A percentile compares a stretch with the other conserved stretches of the same genome.
These are phyloP conservation scores for Salminus brasiliensis DNA, from an alignment of 2,113 vertebrate genomes.

Conservation along the genomic window DNA sequence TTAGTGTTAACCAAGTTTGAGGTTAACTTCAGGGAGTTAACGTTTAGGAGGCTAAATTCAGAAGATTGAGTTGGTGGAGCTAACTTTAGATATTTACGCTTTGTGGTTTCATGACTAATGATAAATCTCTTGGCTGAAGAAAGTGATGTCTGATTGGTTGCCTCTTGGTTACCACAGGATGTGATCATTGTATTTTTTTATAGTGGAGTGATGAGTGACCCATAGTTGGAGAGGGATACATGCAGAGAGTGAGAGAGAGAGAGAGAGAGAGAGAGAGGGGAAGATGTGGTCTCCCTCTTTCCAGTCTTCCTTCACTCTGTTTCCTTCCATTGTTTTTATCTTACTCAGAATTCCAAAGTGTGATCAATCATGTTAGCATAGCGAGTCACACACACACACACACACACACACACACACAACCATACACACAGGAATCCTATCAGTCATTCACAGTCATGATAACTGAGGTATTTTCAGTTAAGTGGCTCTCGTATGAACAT, in stretches of 20 bases:
- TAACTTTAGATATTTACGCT: no score
- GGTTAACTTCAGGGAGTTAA: no score
- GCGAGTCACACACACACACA: constrained; percentile 8
- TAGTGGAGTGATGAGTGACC: not conserved
- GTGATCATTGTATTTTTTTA: constrained; percentile 9
- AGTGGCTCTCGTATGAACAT: not conserved
- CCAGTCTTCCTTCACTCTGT: constrained; percentile 22
- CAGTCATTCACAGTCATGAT: not conserved
- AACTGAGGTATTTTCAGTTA: not conserved
- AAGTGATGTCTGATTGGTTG: constrained; percentile 2
- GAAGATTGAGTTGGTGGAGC: no score
- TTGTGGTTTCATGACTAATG: no score
- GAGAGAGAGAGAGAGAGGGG: not conserved
- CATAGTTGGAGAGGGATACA: not conserved
- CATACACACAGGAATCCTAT: not conserved
- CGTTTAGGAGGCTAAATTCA: no score
- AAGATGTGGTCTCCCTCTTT: not conserved
- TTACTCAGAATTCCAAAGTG: constrained; percentile 40
- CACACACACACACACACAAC: constrained; percentile 3
- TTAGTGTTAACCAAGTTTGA: no score
- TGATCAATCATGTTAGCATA: constrained; percentile 44
- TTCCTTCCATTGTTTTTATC: constrained; percentile 54
- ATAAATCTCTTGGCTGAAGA: not conserved
- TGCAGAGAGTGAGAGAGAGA: not conserved
- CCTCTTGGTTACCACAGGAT: constrained; percentile 13